Evolutionary conservation across 1,140 invertebrate genomes (phyloP).

Genomic region (Elymnias hypermnestra): DNA sequence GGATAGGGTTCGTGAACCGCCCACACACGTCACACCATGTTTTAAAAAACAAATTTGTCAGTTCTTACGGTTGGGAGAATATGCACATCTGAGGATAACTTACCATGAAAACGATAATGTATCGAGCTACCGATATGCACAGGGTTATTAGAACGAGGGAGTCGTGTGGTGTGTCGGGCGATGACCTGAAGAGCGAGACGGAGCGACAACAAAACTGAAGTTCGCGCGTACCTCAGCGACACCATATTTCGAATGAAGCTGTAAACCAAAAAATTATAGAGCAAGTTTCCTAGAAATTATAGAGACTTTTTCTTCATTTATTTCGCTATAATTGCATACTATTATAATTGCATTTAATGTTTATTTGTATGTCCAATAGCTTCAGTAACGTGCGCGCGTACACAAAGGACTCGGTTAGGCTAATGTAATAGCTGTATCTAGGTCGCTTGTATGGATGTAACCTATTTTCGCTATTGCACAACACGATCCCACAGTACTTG

Average conservation of each 20-base stretch:
- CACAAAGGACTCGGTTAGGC: slow-evolving; percentile 44
- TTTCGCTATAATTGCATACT: no score
- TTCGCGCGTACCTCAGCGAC: slow-evolving; percentile 49
- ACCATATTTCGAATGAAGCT: slow-evolving; percentile 26
- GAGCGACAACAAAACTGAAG: slow-evolving; percentile 71
- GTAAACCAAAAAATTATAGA: slow-evolving; percentile 21
- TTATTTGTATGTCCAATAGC: no score
- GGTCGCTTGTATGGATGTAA: slow-evolving; percentile 54
- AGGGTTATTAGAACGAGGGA: slow-evolving; percentile 70
- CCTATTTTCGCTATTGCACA: slow-evolving; percentile 60
- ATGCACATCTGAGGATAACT: slow-evolving; percentile 8
- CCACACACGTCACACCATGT: slow-evolving; percentile 17
- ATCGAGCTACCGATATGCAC: slow-evolving; percentile 48
- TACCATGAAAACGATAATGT: slow-evolving; percentile 38
- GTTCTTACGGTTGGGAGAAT: slow-evolving; percentile 11
- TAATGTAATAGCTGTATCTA: slow-evolving; percentile 43
- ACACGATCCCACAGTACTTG: slow-evolving; percentile 43
- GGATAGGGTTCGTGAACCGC: slow-evolving; percentile 50
- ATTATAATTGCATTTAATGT: no score
- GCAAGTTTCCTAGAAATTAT: no score
- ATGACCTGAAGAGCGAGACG: slow-evolving; percentile 67
- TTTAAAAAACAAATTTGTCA: slow-evolving; percentile 3
- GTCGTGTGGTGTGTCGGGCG: slow-evolving; percentile 56
- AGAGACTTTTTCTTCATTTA: no score
- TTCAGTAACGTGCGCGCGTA: not conserved